Percentiles rank a stretch among this genome's conserved stretches.
Evolutionary conservation across 1,140 invertebrate species (phyloP).

Genomic region (Parasteatoda tepidariorum): DNA sequence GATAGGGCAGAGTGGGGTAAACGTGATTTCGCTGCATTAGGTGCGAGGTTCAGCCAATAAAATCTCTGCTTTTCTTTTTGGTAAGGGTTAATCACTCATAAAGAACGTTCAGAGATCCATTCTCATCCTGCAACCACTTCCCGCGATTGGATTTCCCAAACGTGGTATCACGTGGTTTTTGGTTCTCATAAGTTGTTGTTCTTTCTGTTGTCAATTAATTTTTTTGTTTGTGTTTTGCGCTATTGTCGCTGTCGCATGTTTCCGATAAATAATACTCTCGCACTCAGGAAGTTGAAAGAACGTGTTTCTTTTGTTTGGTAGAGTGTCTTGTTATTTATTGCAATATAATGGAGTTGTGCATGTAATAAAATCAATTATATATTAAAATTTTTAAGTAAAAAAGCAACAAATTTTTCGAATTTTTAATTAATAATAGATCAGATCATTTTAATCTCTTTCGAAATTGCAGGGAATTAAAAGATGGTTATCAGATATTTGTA

Average conservation of each 20-base stretch:
- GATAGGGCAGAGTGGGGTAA: background rate
- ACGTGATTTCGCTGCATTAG: conserved; percentile 50
- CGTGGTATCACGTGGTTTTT: conserved; percentile 20
- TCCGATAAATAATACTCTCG: background rate
- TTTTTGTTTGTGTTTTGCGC: background rate
- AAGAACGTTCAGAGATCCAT: conserved; percentile 62
- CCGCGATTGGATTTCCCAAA: conserved; percentile 36
- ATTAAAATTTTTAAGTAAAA: no score
- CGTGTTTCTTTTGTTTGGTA: background rate
- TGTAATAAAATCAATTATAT: no score
- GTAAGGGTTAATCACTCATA: conserved; percentile 68
- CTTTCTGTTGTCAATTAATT: background rate
- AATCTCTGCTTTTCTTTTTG: conserved; percentile 35
- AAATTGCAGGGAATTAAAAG: no score
- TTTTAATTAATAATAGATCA: no score
- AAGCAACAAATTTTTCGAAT: no score
- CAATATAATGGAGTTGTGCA: no score
- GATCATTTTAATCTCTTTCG: no score
- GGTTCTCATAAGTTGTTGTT: background rate
- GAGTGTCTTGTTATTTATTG: no score
- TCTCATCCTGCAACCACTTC: conserved; percentile 47
- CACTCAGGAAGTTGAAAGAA: background rate
- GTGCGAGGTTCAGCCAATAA: conserved; percentile 34
- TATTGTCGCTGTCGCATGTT: background rate
- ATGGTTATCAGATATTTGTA: no score